Percentiles rank a stretch among this genome's conserved stretches.
Conservation (phyloP, 1,140 invertebrate species). For the Drosophila malerkotliana region DNA sequence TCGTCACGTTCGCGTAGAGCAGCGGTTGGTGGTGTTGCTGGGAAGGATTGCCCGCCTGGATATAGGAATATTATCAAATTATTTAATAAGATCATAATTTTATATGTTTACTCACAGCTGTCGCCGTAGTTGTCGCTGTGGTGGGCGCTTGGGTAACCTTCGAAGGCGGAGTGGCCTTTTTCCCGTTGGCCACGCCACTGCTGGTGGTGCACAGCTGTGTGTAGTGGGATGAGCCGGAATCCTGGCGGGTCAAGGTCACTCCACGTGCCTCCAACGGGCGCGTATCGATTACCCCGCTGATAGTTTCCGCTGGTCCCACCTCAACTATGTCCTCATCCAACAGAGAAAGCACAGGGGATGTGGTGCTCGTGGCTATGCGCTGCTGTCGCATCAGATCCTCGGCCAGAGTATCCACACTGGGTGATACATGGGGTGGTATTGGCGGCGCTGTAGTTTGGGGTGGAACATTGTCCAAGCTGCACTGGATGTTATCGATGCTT, state of each 20-base stretch:
- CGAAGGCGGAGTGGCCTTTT: constrained; percentile 41
- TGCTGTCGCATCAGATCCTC: constrained; percentile 75
- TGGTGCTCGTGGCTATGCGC: constrained; percentile 60
- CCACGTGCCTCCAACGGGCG: constrained; percentile 83
- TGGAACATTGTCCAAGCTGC: constrained; percentile 77
- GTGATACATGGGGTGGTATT: constrained; percentile 77
- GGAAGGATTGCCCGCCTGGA: constrained; percentile 21
- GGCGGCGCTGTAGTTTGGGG: constrained; percentile 82
- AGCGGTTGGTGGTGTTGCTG: constrained; percentile 62
- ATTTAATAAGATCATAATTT: not conserved
- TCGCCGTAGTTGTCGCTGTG: constrained; percentile 36
- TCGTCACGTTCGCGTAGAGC: constrained; percentile 83
- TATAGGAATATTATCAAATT: not conserved
- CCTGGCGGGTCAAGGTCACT: constrained; percentile 39
- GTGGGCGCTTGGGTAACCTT: constrained; percentile 19
- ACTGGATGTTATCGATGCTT: constrained; percentile 74
- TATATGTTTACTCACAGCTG: constrained; percentile 8
- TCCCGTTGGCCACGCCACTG: constrained; percentile 65
- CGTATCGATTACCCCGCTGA: constrained; percentile 88
- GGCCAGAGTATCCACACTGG: constrained; percentile 65
- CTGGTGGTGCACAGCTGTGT: constrained; percentile 75
- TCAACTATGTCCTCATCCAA: constrained; percentile 85
- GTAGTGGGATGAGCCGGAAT: constrained; percentile 67
- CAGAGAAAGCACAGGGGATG: constrained; percentile 67
- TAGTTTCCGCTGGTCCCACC: constrained; percentile 88